Evolutionary conservation across 1,140 invertebrate genomes (phyloP), one percentile per base, ranked within the genome.

Genomic region (Lucilia cuprina): DNA sequence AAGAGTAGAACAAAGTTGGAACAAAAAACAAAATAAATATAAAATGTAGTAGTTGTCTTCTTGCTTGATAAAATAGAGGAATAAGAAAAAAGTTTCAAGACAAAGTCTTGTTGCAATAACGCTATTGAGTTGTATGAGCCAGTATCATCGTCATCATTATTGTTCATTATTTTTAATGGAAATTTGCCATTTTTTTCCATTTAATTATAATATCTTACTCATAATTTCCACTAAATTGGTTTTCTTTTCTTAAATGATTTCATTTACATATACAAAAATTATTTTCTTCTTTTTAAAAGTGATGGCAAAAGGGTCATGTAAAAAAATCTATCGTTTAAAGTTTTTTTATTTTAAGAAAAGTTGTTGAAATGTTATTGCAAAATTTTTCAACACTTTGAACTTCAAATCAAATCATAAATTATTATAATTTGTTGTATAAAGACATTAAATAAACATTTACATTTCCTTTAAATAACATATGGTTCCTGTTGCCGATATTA

Each of bases 61-160:
- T 70, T 21, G 21, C 25, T 2, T 12, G 14, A 17, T n/a, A 70
- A 8, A 70, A 70, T 8, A 10, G 21, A 70, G 21, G 65, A 70
- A 25, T 21, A 70, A 25, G 65, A 70, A 70, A 70, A 19, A 70
- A 70, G 19, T 25, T 70, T 25, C 10, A 2, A 70, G 65, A 1
- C 1, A 25, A 25, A 70, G 65, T 70, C 65, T 25, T 70, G 9
- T 3, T 70, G 2, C 5, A 60, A 60, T 60, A 30, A 30, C 25
- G 60, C n/a, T 65, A 19, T 8, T 19, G 14, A 17, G n/a, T 21
- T 19, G 65, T n/a, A 12, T 4, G 4, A 25, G 75, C 75, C 21
- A 78, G 75, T 78, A 78, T 78, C 75, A 80, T 49, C 77, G 77
- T 80, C 47, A 47, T 80, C 77, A 80, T 80, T 80, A 80, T 80